These are phyloP conservation scores for Anseranas semipalmata DNA, from an alignment of 2,113 vertebrate species.

Conservation along the genomic window DNA sequence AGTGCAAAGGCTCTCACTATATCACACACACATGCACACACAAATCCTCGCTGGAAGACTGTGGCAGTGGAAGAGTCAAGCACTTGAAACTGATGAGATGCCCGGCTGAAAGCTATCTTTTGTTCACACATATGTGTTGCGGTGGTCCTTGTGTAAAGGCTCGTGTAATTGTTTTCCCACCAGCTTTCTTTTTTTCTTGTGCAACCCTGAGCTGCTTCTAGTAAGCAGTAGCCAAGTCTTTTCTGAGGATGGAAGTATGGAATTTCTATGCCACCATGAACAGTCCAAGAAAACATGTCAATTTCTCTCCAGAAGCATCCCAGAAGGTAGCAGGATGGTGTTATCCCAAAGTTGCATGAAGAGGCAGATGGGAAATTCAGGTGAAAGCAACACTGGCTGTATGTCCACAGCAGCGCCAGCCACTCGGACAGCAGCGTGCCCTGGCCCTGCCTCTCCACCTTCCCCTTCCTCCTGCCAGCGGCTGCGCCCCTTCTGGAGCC, in stretches of 20 bases:
- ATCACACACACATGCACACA: not conserved
- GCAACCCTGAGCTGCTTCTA: no score
- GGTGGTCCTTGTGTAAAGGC: not conserved
- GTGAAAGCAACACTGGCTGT: not conserved
- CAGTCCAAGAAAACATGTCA: not conserved
- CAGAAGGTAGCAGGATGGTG: not conserved
- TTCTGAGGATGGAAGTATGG: not conserved
- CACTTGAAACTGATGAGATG: not conserved
- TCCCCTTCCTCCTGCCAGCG: no score
- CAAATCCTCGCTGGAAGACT: not conserved
- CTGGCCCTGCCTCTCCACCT: not conserved
- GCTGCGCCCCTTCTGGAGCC: no score
- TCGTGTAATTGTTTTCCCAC: not conserved
- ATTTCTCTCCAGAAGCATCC: not conserved
- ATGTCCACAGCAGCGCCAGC: not conserved
- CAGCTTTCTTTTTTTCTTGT: not conserved
- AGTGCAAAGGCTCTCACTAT: not conserved
- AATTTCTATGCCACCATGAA: not conserved
- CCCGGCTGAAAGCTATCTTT: not conserved
- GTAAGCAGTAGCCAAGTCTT: no score
- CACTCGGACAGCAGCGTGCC: not conserved
- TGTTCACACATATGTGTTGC: not conserved
- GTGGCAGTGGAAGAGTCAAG: not conserved
- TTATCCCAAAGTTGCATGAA: no score
- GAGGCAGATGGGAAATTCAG: no score